Conservation (phyloP, 2,888 invertebrate genomes). For the Chesias legatella region DNA sequence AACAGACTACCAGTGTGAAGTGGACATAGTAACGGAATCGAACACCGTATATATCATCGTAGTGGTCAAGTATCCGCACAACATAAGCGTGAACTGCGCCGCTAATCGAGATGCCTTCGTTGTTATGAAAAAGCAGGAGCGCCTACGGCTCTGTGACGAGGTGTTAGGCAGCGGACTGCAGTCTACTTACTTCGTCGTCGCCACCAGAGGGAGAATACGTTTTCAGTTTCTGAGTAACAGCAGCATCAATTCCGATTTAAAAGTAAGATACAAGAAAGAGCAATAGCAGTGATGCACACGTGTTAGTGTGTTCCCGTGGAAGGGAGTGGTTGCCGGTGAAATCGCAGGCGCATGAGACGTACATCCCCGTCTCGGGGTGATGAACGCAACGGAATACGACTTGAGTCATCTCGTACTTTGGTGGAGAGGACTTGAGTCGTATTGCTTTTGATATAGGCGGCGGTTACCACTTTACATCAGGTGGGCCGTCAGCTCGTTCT, state of each 20-base stretch:
- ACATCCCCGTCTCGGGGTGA: too few relatives aligned
- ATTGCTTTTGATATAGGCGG: too few relatives aligned
- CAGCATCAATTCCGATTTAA: slow-evolving; percentile 62
- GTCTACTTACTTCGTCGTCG: slow-evolving; percentile 46
- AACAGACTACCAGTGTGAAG: slow-evolving; percentile 55
- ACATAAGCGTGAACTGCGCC: slow-evolving; percentile 45
- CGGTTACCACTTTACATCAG: too few relatives aligned
- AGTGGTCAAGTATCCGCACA: slow-evolving; percentile 57
- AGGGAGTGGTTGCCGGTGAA: too few relatives aligned
- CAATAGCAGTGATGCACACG: too few relatives aligned
- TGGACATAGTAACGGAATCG: slow-evolving; percentile 53
- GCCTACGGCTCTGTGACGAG: slow-evolving; percentile 51
- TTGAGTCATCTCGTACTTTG: too few relatives aligned
- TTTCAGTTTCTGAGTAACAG: slow-evolving; percentile 64
- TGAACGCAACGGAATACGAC: too few relatives aligned
- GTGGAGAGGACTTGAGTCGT: too few relatives aligned
- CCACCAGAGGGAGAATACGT: slow-evolving; percentile 43
- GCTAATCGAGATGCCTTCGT: slow-evolving; percentile 50
- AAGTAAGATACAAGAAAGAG: too few relatives aligned
- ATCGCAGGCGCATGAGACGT: too few relatives aligned
- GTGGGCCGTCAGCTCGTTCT: too few relatives aligned
- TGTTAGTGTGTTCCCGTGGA: too few relatives aligned
- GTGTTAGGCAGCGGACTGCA: slow-evolving; percentile 27
- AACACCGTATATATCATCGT: slow-evolving; percentile 37
- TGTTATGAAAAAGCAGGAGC: slow-evolving; percentile 45